Evolutionary conservation across 1,140 invertebrate genomes (phyloP).

Genomic region (Conopomorpha cramerella): DNA sequence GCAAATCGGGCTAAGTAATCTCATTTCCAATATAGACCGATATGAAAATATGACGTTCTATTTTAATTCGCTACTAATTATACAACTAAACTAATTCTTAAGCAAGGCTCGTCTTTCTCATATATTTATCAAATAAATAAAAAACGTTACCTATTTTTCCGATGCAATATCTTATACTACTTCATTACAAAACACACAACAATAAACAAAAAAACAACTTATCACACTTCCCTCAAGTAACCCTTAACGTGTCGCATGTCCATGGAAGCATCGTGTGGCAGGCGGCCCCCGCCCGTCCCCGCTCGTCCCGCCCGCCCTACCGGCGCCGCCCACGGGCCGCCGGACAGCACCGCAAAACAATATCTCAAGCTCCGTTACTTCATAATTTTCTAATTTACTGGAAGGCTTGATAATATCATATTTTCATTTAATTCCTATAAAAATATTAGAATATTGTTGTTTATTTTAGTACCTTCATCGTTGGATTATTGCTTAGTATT

Average conservation of each 20-base stretch:
- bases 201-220: conserved; percentile 52
- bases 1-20: no score
- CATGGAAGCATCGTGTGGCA: conserved; percentile 37
- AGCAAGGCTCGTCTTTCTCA: conserved; percentile 58
- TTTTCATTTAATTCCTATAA: conserved; percentile 53
- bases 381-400: conserved; percentile 53
- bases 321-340: no score
- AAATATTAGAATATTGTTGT: conserved; percentile 57
- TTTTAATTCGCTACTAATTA: conserved; percentile 34
- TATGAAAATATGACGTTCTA: no score
- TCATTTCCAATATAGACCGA: no score
- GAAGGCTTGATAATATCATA: conserved; percentile 56
- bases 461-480: conserved; percentile 39
- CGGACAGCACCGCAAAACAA: conserved; percentile 45
- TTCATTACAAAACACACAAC: conserved; percentile 51
- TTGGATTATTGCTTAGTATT: conserved; percentile 40
- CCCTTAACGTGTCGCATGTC: conserved; percentile 28
- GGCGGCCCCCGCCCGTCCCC: no score
- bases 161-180: conserved; percentile 32
- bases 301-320: no score
- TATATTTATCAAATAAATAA: conserved; percentile 53
- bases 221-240: conserved; percentile 36
- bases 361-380: conserved; percentile 36
- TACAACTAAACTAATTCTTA: conserved; percentile 52
- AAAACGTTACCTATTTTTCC: conserved; percentile 33